phyloP scores from a whole-genome alignment of 2,888 invertebrate genomes.

The Sclerodermus sp. region DNA sequence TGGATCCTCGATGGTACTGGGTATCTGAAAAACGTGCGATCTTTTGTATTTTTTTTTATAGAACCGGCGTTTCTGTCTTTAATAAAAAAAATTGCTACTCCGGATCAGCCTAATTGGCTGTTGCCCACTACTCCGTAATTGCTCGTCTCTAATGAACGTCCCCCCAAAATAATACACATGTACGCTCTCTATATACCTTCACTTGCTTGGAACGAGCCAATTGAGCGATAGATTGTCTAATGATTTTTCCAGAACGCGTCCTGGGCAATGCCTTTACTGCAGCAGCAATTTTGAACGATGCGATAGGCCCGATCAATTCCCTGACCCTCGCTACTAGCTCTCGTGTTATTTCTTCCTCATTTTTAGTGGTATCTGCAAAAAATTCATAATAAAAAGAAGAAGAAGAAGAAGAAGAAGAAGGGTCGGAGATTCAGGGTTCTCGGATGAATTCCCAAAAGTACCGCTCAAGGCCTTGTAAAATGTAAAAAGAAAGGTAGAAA shows the following conservation, averaged over 20 bases:
- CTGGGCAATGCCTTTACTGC: constrained; percentile 81
- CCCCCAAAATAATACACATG: too few relatives aligned
- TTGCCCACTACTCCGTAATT: too few relatives aligned
- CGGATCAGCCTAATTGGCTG: too few relatives aligned
- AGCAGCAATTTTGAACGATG: constrained; percentile 79
- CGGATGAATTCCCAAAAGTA: too few relatives aligned
- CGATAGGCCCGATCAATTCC: constrained; percentile 81
- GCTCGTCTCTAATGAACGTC: too few relatives aligned
- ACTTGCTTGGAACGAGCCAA: constrained; percentile 80
- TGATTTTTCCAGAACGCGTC: constrained; percentile 83
- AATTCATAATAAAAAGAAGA: not conserved
- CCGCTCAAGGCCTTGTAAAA: too few relatives aligned
- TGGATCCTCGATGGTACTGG: constrained; percentile 87
- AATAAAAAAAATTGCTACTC: too few relatives aligned
- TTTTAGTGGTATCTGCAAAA: constrained; percentile 59
- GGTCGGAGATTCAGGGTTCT: too few relatives aligned
- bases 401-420: not conserved
- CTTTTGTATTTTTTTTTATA: too few relatives aligned
- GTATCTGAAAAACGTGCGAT: constrained; percentile 62
- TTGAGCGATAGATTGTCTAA: constrained; percentile 82
- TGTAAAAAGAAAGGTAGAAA: too few relatives aligned
- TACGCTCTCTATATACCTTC: too few relatives aligned
- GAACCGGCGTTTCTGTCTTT: too few relatives aligned
- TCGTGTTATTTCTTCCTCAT: constrained; percentile 61
- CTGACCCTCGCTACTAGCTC: constrained; percentile 66